A percentile compares a stretch with the other conserved stretches of the same genome.
Evolutionary conservation across 1,140 invertebrate genomes (phyloP).

Genomic region (Thrips palmi): DNA sequence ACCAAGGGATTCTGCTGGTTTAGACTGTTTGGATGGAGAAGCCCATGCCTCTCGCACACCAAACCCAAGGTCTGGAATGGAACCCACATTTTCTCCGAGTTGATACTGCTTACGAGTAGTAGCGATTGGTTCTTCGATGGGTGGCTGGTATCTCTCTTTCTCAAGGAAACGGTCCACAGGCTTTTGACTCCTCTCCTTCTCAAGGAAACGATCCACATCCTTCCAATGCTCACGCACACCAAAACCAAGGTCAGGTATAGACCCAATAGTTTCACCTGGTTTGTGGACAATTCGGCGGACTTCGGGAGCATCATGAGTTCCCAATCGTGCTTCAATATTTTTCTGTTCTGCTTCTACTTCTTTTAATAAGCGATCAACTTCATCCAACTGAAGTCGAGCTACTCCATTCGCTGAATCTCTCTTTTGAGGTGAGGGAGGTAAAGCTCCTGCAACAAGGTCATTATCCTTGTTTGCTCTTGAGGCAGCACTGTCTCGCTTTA

Average conservation of each 20-base stretch:
- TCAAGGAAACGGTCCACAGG: background rate
- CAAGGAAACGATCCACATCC: constrained; percentile 2
- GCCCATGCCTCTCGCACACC: constrained; percentile 18
- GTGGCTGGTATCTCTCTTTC: background rate
- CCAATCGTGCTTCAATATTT: constrained; percentile 18
- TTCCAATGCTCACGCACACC: constrained; percentile 17
- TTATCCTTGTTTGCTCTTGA: too few species aligned
- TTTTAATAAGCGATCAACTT: constrained; percentile 24
- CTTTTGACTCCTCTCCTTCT: background rate
- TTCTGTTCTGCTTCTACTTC: constrained; percentile 26
- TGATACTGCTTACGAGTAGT: too few species aligned
- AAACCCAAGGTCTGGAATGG: constrained; percentile 24
- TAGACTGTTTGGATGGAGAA: too few species aligned
- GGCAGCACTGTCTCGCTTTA: too few species aligned
- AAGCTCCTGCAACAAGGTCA: too few species aligned
- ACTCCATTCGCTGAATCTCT: too few species aligned
- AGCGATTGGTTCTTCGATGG: too few species aligned
- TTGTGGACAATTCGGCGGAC: too few species aligned
- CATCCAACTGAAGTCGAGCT: too few species aligned
- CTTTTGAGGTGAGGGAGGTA: too few species aligned
- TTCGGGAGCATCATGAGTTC: constrained; percentile 4
- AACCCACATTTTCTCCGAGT: constrained; percentile 19
- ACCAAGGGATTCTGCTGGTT: too few species aligned
- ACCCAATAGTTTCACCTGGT: constrained; percentile 19
- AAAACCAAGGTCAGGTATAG: constrained; percentile 23